Evolutionary conservation across 2,888 invertebrate genomes (phyloP), one percentile per base, ranked within the genome.

Genomic region (Eristalis tenax): DNA sequence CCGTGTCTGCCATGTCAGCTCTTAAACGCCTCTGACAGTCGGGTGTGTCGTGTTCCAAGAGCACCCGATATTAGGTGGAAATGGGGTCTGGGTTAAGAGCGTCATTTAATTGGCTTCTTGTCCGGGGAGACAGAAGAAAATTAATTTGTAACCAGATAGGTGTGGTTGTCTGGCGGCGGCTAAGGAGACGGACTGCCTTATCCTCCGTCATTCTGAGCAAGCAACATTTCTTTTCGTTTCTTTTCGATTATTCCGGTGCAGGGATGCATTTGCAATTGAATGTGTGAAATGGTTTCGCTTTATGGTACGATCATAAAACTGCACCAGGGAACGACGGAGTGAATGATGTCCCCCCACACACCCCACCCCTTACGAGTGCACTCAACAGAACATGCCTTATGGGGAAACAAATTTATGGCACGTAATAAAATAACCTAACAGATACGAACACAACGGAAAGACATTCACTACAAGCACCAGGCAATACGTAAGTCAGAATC

Each of bases 61-160:
- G 50, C 35, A 15, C 50, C 50, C 50, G n/a, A 50, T 18, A 4
- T 50, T 18, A 1, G 4, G n/a, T 4, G 18, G 13, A 23, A 15
- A n/a, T n/a, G 59, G 26, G 57, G 10, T 22, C 57, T 23, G 38
- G 56, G 63, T 64, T 75, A 68, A 22, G 32, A 71, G 26, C 69
- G 43, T 56, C 83, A 85, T 78, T 86, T 86, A 86, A 86, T 86
- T 86, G 86, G 86, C 86, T 86, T 86, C 82, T 86, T 82, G 86
- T 83, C 78, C 75, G 71, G 32, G 43, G 43, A 70, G 78, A 83
- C 73, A 70, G 38, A 75, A 78, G 43, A 64, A 78, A 69, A 82
- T 77, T 77, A 86, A 86, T 77, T 82, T 82, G 86, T 83, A 86
- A 86, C 86, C 69, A 66, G 83, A 83, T 86, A 83, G 86, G 78